Evolutionary conservation across 2,797 vertebrate species (phyloP).

Genomic region (Chiloscyllium punctatum): DNA sequence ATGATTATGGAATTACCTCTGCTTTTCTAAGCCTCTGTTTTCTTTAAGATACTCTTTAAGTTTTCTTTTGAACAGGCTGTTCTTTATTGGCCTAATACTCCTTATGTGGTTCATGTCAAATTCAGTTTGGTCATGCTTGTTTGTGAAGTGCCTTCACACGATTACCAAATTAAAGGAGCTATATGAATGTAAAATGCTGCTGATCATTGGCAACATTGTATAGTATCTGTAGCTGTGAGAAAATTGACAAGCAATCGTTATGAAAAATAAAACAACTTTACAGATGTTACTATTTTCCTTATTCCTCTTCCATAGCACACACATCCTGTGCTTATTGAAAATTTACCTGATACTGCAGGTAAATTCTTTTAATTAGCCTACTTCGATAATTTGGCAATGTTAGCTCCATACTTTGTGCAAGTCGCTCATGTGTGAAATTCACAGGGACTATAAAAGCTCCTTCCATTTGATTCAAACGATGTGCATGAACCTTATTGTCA

Average conservation of each 20-base stretch:
- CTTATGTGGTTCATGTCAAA: no score
- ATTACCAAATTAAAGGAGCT: no score
- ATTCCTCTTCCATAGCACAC: background rate
- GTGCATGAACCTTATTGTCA: background rate
- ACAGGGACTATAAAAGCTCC: background rate
- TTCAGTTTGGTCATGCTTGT: no score
- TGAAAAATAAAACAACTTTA: background rate
- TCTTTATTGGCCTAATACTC: no score
- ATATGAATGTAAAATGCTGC: no score
- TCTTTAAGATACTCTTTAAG: no score
- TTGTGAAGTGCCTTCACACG: no score
- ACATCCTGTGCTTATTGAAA: background rate
- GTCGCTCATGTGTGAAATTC: background rate
- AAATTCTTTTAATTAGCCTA: constrained; percentile 22
- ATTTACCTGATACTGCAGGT: no score
- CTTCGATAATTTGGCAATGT: background rate
- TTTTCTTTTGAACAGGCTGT: no score
- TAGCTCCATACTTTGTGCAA: background rate
- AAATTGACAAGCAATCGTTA: background rate
- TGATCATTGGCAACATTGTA: background rate
- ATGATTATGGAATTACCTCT: no score
- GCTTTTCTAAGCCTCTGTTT: no score
- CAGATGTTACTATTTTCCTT: no score
- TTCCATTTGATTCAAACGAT: background rate
- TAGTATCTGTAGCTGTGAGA: background rate